Evolutionary conservation across 2,888 invertebrate genomes (phyloP), one percentile per base, ranked within the genome.

Genomic region (Xylocampa areola): DNA sequence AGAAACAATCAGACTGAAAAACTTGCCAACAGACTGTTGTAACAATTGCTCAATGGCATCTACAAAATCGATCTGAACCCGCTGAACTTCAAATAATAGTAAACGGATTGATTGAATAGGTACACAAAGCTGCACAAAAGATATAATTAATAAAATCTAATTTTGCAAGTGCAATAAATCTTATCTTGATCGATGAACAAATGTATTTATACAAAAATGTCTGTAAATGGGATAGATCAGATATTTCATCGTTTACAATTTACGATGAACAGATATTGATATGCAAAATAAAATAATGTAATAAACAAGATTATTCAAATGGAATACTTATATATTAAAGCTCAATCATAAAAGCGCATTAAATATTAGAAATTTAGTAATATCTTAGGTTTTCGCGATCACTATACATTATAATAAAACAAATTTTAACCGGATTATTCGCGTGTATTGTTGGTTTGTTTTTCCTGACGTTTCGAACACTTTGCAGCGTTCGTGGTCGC

Each of bases 1-100:
- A 10, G 4, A 23, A 13, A 7, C 10, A 51, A 14, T 13, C 23
- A 23, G 8, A 25, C 13, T 7, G 8, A 5, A 13, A 11, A 21
- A 35, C 7, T 21, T 7, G 19, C 4, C 32, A 33, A 17, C 21
- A 30, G 1, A 27, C 17, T 35, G 27, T 39, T 19, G 17, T 14
- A 48, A 64, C n/a, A 35, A 8, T 68, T 55, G 19, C 50, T 33
- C 52, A 69, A 70, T 41, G 45, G 23, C 49, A 47, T n/a, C 25
- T 13, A 10, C 5, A 43, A 60, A 70, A 51, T 19, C 32, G 59
- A 49, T 40, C 41, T 67, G 63, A 75, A 62, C 72, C 48, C 51
- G 1, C 16, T 75, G 76, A 68, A 72, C 73, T 60, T 37, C 44
- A 57, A 63, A 72, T 57, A 68, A 41, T 49, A 14, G 35, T 52